Conservation (phyloP, 1,140 invertebrate genomes). For the Mercenaria mercenaria region DNA sequence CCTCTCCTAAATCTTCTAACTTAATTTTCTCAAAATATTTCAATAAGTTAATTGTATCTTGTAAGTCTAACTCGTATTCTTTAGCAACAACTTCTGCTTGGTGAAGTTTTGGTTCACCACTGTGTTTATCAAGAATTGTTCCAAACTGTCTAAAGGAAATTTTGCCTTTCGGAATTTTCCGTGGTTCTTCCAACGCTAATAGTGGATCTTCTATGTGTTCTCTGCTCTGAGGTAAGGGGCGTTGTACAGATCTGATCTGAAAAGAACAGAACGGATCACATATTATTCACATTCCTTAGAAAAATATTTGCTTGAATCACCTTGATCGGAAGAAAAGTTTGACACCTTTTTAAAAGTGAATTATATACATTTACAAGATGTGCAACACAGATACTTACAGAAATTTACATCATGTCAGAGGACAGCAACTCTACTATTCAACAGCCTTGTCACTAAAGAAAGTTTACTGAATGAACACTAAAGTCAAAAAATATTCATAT, state of each 20-base stretch:
- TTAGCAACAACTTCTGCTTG: constrained; percentile 40
- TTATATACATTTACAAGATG: too few species aligned
- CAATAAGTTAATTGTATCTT: constrained; percentile 48
- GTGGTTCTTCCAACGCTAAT: constrained; percentile 47
- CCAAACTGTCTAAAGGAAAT: constrained; percentile 24
- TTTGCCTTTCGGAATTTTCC: constrained; percentile 41
- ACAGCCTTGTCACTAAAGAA: too few species aligned
- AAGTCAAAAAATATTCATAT: too few species aligned
- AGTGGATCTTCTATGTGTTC: constrained; percentile 11
- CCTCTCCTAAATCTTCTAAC: not conserved
- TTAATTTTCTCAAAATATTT: constrained; percentile 54
- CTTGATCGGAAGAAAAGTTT: too few species aligned
- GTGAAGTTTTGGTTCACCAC: not conserved
- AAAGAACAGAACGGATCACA: constrained; percentile 12
- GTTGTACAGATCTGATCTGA: constrained; percentile 36
- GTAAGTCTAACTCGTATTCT: constrained; percentile 51
- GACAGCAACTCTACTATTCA: too few species aligned
- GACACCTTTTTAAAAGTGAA: too few species aligned
- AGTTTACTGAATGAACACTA: too few species aligned
- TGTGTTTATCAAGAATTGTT: constrained; percentile 29
- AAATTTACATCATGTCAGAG: too few species aligned
- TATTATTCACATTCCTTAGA: too few species aligned
- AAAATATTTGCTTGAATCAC: too few species aligned
- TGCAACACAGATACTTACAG: too few species aligned
- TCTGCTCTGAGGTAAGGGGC: constrained; percentile 32